Evolutionary conservation across 2,888 invertebrate genomes (phyloP).

Genomic region (Tiphia femorata): DNA sequence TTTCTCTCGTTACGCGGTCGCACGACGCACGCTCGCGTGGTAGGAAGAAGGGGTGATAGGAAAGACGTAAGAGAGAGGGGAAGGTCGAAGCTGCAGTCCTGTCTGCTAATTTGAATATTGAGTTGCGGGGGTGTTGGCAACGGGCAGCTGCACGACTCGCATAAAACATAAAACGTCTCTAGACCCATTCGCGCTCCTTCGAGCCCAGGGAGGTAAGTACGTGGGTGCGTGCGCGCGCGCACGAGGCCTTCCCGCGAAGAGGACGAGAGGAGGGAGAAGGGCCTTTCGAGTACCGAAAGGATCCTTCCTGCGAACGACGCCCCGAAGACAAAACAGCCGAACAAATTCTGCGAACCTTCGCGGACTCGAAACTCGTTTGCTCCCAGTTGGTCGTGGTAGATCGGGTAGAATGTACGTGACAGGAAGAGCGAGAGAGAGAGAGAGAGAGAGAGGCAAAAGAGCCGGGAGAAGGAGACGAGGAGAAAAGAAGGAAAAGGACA

Average conservation of each 20-base stretch:
- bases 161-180: conserved; percentile 64
- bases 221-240: conserved; percentile 35
- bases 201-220: conserved; percentile 9
- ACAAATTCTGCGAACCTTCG: conserved; percentile 34
- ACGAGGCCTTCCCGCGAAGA: conserved; percentile 28
- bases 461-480: no score
- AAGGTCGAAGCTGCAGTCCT: conserved; percentile 31
- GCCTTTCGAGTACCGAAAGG: conserved; percentile 32
- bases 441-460: no score
- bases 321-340: conserved; percentile 45
- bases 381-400: no score
- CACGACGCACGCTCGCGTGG: conserved; percentile 18
- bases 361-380: conserved; percentile 43
- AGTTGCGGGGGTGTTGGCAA: conserved; percentile 66
- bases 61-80: conserved; percentile 2
- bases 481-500: no score
- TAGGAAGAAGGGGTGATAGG: not conserved
- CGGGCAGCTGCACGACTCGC: conserved; percentile 62
- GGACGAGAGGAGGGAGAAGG: no score
- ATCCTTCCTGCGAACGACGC: conserved; percentile 35
- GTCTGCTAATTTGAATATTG: conserved; percentile 66
- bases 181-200: conserved; percentile 47
- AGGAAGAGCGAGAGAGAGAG: no score
- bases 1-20: conserved; percentile 53
- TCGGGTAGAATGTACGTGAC: no score